A percentile compares a stretch with the other conserved stretches of the same genome.
phyloP scores from a whole-genome alignment of 35 echinoderm and acorn worm genomes.

The Apostichopus japonicus region DNA sequence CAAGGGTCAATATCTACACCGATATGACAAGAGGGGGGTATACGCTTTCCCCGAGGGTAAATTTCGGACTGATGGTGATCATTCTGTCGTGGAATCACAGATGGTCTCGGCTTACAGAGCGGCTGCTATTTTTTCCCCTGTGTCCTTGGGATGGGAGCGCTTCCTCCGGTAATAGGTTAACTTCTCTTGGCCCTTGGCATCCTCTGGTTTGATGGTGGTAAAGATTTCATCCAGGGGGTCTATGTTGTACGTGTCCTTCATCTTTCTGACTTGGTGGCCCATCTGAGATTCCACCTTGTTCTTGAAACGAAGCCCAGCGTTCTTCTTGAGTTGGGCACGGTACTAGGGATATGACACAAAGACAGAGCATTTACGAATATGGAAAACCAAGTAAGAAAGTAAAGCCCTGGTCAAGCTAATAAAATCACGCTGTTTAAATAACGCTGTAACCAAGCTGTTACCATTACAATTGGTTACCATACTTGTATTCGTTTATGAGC shows the following conservation, averaged over 20 bases:
- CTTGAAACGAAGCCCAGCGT: constrained; percentile 60
- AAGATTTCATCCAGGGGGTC: constrained; percentile 91
- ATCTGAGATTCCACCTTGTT: constrained; percentile 65
- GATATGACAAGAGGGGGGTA: too few species aligned
- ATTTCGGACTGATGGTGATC: not conserved
- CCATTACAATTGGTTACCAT: too few species aligned
- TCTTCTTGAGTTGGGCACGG: constrained; percentile 57
- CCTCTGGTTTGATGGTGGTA: constrained; percentile 88
- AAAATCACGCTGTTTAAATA: too few species aligned
- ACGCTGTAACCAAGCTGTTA: too few species aligned
- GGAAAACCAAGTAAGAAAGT: too few species aligned
- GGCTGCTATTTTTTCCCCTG: too few species aligned
- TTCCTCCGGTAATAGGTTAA: constrained; percentile 81
- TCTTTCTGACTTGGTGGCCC: constrained; percentile 59
- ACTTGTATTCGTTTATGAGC: too few species aligned
- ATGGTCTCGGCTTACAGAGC: too few species aligned
- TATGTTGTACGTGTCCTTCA: constrained; percentile 57
- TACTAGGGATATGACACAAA: not conserved
- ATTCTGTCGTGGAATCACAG: not conserved
- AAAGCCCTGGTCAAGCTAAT: too few species aligned
- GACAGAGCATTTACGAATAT: not conserved
- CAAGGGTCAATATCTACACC: too few species aligned
- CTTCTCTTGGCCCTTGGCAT: constrained; percentile 84
- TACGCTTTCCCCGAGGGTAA: too few species aligned
- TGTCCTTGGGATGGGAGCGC: not conserved